A percentile compares a stretch with the other conserved stretches of the same genome.
Conservation (phyloP, 2,888 invertebrate genomes). For the Patella pellucida region DNA sequence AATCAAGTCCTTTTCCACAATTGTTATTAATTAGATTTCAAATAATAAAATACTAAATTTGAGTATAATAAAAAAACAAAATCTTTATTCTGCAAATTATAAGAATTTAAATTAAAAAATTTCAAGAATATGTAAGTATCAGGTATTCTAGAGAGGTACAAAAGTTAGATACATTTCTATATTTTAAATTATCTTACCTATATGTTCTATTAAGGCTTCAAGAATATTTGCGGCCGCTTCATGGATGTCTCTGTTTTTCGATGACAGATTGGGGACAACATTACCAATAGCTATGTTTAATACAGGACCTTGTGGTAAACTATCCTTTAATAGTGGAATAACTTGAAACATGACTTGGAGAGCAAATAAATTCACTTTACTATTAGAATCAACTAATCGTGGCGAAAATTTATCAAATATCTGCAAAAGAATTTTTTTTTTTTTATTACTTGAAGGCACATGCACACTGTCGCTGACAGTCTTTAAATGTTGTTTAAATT, state of each 20-base stretch:
- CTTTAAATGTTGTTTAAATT: neutral
- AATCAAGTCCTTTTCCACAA: no score
- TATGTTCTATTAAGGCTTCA: constrained; percentile 58
- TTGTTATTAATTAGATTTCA: no score
- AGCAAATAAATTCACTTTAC: constrained; percentile 70
- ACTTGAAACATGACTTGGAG: constrained; percentile 63
- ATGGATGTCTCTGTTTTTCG: constrained; percentile 68
- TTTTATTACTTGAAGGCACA: no score
- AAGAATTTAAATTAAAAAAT: no score
- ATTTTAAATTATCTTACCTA: constrained; percentile 51
- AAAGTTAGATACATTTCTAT: no score
- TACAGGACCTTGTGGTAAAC: constrained; percentile 46
- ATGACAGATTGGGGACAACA: constrained; percentile 67
- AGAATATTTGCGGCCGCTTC: constrained; percentile 61
- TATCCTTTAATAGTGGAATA: constrained; percentile 56
- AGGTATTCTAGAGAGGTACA: no score
- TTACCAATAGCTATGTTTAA: constrained; percentile 62
- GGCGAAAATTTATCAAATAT: constrained; percentile 70
- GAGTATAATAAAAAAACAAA: no score
- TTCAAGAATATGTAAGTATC: no score
- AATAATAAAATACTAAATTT: no score
- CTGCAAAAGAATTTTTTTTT: constrained; percentile 45
- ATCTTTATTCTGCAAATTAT: no score
- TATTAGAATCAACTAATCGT: constrained; percentile 69
- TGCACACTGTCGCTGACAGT: no score